Conservation (phyloP, 2,113 vertebrate species). For the Pantherophis guttatus region DNA sequence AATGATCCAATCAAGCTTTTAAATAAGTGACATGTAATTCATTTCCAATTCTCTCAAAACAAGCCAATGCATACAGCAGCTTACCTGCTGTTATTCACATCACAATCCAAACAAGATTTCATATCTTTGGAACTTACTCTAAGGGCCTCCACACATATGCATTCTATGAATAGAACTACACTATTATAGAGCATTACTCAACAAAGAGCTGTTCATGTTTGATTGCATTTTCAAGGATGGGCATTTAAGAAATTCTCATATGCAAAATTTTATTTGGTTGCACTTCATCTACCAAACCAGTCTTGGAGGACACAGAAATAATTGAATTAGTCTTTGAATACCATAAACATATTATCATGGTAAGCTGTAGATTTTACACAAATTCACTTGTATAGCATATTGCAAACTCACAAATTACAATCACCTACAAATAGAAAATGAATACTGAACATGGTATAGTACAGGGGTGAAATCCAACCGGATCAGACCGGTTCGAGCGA, state of each 20-base stretch:
- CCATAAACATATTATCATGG: neutral
- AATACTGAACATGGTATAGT: neutral
- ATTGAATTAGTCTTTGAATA: neutral
- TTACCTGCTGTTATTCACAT: neutral
- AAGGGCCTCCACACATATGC: neutral
- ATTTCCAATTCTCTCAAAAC: neutral
- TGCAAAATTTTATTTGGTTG: conserved; percentile 1
- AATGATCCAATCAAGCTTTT: neutral
- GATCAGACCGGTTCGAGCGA: too few relatives aligned
- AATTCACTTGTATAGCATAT: neutral
- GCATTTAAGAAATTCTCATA: neutral
- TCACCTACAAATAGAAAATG: neutral
- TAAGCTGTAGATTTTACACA: neutral
- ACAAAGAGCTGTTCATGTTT: neutral
- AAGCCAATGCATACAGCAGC: neutral
- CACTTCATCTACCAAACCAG: neutral
- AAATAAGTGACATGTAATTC: neutral
- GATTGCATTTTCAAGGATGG: neutral
- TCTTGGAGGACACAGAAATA: neutral
- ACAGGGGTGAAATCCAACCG: neutral
- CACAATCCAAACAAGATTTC: neutral
- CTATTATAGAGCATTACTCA: neutral
- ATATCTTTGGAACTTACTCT: neutral
- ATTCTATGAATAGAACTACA: neutral
- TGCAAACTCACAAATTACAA: neutral